These are phyloP conservation scores for Antheraea pernyi DNA, from an alignment of 1,140 invertebrate genomes.

Conservation along the genomic window DNA sequence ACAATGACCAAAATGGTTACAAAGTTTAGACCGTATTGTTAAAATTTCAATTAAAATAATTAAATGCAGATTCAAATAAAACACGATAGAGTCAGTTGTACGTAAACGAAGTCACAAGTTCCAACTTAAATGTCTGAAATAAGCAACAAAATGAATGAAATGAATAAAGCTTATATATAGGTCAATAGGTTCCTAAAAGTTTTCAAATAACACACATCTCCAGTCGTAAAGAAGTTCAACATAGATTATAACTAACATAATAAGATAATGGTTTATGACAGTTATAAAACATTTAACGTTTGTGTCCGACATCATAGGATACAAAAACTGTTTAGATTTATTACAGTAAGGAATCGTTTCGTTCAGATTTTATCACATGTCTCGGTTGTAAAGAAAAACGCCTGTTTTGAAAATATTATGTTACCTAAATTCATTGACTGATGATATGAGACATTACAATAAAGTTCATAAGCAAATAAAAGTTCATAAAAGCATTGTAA, in stretches of 20 bases:
- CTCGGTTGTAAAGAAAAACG: conserved; percentile 1
- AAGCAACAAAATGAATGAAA: background rate
- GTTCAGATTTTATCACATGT: background rate
- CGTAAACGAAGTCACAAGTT: too few species aligned
- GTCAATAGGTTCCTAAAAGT: background rate
- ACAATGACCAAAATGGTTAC: too few species aligned
- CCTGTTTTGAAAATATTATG: background rate
- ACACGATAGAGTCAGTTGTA: too few species aligned
- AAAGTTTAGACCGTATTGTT: too few species aligned
- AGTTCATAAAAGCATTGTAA: too few species aligned
- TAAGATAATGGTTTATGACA: conserved; percentile 27
- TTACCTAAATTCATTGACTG: background rate
- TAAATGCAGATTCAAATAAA: too few species aligned
- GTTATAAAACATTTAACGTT: conserved; percentile 30
- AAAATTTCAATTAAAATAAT: too few species aligned
- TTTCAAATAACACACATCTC: background rate
- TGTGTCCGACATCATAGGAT: conserved; percentile 14
- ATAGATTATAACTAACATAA: conserved; percentile 15
- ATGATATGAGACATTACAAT: background rate
- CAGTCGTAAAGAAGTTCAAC: conserved; percentile 5
- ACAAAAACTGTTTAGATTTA: conserved; percentile 18
- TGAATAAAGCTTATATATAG: background rate
- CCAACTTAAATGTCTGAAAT: background rate
- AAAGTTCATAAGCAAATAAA: too few species aligned
- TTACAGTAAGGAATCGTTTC: conserved; percentile 11